Base-by-base conservation (phyloP, 2,888 invertebrate genomes). In the Zygaena filipendulae region DNA sequence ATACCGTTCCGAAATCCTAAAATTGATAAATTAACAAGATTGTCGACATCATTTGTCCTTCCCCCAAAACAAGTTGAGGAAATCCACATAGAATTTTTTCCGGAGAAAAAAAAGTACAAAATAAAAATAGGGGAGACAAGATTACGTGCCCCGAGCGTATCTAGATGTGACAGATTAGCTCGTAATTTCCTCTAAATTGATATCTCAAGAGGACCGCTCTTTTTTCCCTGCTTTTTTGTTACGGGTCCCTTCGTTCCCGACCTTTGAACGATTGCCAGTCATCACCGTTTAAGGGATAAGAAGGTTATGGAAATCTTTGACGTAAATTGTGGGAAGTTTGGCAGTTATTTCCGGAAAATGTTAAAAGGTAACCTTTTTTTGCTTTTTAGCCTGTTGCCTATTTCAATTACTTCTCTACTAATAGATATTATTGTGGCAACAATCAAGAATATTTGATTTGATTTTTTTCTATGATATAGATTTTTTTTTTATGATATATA, bases 141-240 rank as follows among this genome's bases (percentile, higher is more conserved):
- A 67, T 69, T 61, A 61, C 53, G 39, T 47, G 56, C 68, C 62
- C 52, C 60, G 41, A 57, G 71, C 64, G 61, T 52, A 56, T 58
- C 55, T 62, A 57, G 59, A 70, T 74, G 75, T 75, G 77, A 77
- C 77, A 77, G 77, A 77, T 77, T 77, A 77, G 59, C 58, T 58
- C 50, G 72, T 77, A 75, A 79, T 77, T 71, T 69, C 62, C 50
- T 46, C 63, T 54, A 75, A 79, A 77, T 79, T 74, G 77, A 75
- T 79, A 77, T 75, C 72, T 71, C 66, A 57, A 66, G 66, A 57
- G 66, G 52, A 50, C 49, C 49, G 46, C 41, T 35, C 39, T 50
- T 57, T 59, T 60, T 55, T 49, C 41, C 47, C 49, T 47, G 41
- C 47, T 42, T 42, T 49, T 49, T 56, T 49, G 49, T 45, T 38